Percentiles rank a stretch among this genome's conserved stretches.
Conservation (phyloP, 2,113 vertebrate genomes). For the Gymnogyps californianus region DNA sequence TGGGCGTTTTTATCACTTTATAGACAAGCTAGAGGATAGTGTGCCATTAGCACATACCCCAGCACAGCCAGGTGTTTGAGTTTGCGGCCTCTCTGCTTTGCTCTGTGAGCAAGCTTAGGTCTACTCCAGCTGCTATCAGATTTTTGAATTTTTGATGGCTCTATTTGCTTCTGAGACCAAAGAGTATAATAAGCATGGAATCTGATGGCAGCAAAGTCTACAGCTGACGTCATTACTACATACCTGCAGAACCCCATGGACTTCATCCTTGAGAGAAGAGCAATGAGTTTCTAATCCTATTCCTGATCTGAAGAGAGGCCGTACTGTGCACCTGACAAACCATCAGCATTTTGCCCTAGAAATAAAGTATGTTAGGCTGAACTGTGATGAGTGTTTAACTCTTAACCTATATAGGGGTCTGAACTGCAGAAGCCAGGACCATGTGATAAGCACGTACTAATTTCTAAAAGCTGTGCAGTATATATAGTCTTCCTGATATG, state of each 20-base stretch:
- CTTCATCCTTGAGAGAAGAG: not conserved
- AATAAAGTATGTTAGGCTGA: not conserved
- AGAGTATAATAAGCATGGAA: not conserved
- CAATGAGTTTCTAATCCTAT: not conserved
- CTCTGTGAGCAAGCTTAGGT: not conserved
- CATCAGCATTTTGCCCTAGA: not conserved
- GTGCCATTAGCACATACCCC: not conserved
- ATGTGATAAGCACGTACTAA: not conserved
- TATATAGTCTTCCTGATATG: not conserved
- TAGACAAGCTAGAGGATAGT: not conserved
- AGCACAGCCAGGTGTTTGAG: not conserved
- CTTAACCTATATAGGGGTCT: not conserved
- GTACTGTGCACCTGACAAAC: not conserved
- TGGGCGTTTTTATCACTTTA: not conserved
- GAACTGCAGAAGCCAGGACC: not conserved
- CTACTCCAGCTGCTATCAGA: not conserved
- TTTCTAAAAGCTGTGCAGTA: not conserved
- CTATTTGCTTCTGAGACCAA: not conserved
- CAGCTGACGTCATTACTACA: not conserved
- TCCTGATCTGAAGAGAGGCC: not conserved
- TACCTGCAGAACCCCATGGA: not conserved
- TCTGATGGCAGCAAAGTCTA: not conserved
- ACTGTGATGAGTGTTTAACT: not conserved
- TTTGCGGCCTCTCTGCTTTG: not conserved
- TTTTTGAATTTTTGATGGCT: not conserved